A percentile compares a stretch with the other conserved stretches of the same genome.
These are phyloP conservation scores for Bujurquina vittata DNA, from an alignment of 2,113 vertebrate species.

Conservation along the genomic window DNA sequence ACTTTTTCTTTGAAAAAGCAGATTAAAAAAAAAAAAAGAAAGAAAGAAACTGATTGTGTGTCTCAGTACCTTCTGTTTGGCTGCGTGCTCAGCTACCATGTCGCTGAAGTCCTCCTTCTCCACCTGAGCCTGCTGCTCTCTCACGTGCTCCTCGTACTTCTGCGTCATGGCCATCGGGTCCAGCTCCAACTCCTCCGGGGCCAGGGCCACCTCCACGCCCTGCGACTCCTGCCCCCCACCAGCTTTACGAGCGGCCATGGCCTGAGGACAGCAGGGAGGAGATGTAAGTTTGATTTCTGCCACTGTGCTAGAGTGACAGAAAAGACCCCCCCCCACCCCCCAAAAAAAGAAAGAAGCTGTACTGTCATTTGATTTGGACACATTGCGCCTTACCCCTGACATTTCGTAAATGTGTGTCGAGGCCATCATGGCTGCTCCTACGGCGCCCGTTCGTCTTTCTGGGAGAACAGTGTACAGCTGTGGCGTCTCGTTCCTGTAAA, in stretches of 20 bases:
- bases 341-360: not conserved
- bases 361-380: not conserved
- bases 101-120: conserved; percentile 96
- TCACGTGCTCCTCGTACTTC: conserved; percentile 92
- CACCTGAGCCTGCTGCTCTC: conserved; percentile 93
- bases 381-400: conserved; percentile 69
- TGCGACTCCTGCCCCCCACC: conserved; percentile 84
- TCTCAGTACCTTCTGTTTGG: conserved; percentile 90
- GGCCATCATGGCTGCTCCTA: conserved; percentile 92
- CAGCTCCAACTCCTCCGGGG: conserved; percentile 91
- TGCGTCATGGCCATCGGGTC: conserved; percentile 95
- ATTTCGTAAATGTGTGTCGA: conserved; percentile 95
- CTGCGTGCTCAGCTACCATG: conserved; percentile 95
- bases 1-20: no score
- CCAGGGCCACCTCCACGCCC: conserved; percentile 89
- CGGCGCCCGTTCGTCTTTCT: conserved; percentile 87
- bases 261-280: conserved; percentile 60
- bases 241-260: conserved; percentile 81
- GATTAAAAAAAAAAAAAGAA: no score
- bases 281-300: not conserved
- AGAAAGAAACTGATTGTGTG: no score
- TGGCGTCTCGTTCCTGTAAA: conserved; percentile 88
- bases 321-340: not conserved
- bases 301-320: not conserved
- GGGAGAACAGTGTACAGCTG: conserved; percentile 91